Evolutionary conservation across 2,113 vertebrate genomes (phyloP).

Genomic region (Tursiops truncatus): DNA sequence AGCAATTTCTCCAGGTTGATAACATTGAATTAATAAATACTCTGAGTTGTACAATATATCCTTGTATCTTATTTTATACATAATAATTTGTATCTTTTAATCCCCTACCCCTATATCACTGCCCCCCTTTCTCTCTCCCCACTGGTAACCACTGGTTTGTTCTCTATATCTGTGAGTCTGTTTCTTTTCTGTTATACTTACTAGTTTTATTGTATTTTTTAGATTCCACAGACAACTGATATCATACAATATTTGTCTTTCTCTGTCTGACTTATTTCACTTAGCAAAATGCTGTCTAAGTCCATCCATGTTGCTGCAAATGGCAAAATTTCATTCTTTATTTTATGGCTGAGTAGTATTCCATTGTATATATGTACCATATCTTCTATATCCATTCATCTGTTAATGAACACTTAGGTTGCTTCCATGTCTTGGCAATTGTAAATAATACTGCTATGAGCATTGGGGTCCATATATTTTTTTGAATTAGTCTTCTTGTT

Average conservation of each 20-base stretch:
- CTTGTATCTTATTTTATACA: neutral
- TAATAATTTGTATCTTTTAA: neutral
- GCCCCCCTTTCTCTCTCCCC: neutral
- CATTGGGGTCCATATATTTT: neutral
- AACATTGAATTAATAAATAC: neutral
- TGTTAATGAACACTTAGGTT: neutral
- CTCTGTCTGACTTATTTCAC: neutral
- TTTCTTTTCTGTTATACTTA: neutral
- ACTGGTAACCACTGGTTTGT: neutral
- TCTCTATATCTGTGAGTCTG: neutral
- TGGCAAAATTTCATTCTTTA: neutral
- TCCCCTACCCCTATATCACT: neutral
- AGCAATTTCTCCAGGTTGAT: neutral
- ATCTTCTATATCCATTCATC: neutral
- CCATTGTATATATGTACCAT: neutral
- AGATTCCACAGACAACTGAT: neutral
- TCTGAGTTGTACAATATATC: neutral
- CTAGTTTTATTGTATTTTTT: neutral
- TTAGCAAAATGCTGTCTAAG: neutral
- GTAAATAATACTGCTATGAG: neutral
- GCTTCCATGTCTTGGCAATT: neutral
- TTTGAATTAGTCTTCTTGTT: neutral
- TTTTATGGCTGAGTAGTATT: neutral
- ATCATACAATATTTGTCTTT: neutral
- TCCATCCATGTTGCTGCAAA: neutral